A percentile compares a stretch with the other conserved stretches of the same genome.
Conservation (phyloP, 2,797 vertebrate species). For the Anguilla pacifica region DNA sequence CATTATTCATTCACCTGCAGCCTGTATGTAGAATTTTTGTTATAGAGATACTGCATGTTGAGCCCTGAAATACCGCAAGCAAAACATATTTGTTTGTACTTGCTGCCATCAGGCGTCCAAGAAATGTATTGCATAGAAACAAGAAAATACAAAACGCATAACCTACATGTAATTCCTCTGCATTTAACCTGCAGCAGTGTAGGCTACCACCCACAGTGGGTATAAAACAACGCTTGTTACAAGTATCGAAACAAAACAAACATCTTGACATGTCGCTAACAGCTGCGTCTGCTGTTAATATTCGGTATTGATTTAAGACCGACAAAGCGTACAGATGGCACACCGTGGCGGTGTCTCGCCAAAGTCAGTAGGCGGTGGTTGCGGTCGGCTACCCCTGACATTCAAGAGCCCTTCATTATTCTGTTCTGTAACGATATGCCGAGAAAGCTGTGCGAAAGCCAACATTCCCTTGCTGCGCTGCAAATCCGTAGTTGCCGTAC, state of each 20-base stretch:
- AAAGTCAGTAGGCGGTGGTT: background rate
- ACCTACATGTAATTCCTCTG: background rate
- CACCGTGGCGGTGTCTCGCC: background rate
- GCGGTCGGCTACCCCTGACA: background rate
- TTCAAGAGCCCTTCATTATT: background rate
- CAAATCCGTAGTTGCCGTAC: background rate
- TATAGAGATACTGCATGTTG: background rate
- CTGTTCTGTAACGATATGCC: background rate
- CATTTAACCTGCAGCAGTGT: background rate
- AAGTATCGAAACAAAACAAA: background rate
- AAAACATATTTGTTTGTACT: slow-evolving; percentile 37
- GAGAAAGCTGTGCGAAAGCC: background rate
- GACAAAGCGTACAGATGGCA: background rate
- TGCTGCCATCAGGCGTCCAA: slow-evolving; percentile 64
- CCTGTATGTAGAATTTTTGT: background rate
- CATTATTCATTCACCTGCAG: background rate
- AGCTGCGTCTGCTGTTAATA: background rate
- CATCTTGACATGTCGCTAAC: background rate
- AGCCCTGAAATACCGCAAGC: background rate
- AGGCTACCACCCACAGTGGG: background rate
- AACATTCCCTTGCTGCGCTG: background rate
- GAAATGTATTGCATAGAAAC: background rate
- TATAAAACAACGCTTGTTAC: background rate
- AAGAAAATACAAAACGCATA: background rate
- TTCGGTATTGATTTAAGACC: background rate